Evolutionary conservation across 2,113 vertebrate species (phyloP), one percentile per base, ranked within the genome.

Genomic region (Gorsachius goisagi): DNA sequence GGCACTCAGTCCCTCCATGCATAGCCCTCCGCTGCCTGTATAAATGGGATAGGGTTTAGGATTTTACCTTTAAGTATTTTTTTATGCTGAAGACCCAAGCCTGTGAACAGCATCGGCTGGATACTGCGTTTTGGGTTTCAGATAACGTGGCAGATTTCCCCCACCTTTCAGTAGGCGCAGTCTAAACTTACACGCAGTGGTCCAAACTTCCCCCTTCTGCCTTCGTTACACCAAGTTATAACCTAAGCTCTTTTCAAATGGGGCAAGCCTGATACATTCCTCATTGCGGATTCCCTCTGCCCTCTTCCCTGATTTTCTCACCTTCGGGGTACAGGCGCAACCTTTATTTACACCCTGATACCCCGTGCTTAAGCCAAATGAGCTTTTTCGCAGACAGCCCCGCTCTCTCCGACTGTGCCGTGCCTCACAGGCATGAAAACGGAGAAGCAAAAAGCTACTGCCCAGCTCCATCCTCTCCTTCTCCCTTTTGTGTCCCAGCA

Each of bases 1-100:
- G 2, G 3, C 2, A 0, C 27, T 26, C 20, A 6, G 2, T 44
- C 6, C 9, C 26, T 52, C 33, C 28, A 39, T 3, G 1, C 16
- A 12, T 8, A 49, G 55, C 30, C 41, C 26, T 74, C 37, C 12
- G 12, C 26, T 47, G n/a, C 33, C 72, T 33, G 12, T 72, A 55
- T 11, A 56, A 33, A 63, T 33, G 28, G 17, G 28, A 55, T 12
- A 30, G 8, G 21, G 14, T 28, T 89, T 24, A 50, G 41, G 35
- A 55, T 77, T 77, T 86, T 78, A 59, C 30, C 35, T 91, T 87
- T 62, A 45, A 44, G 3, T 28, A 3, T 15, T 27, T 66, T 77
- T 80, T 80, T 22, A 41, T 47, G 20, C 8, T 22, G 44, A 47
- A 59, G 23, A 45, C 52, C 60, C 47, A 71, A 77, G 35, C 12